phyloP scores from a whole-genome alignment of 2,888 invertebrate species.

The Athripsodes cinereus region DNA sequence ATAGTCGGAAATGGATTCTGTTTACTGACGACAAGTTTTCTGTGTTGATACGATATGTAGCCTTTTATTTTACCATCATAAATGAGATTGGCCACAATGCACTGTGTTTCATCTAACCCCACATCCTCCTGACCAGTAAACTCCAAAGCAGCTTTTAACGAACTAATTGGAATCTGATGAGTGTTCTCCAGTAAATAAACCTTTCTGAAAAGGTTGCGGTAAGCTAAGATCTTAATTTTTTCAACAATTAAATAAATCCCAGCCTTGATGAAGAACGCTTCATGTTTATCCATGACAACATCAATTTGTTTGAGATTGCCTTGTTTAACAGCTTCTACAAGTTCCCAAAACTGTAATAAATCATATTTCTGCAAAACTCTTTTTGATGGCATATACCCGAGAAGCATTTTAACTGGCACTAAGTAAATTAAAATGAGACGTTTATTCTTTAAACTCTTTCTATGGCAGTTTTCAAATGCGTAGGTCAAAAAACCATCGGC shows the following conservation, averaged over 20 bases:
- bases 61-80: conserved; percentile 97
- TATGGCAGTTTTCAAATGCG: conserved; percentile 89
- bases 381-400: conserved; percentile 90
- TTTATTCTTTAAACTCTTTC: conserved; percentile 77
- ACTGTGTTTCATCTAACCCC: conserved; percentile 91
- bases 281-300: conserved; percentile 76
- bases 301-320: conserved; percentile 84
- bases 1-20: conserved; percentile 90
- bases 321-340: conserved; percentile 81
- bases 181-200: conserved; percentile 70
- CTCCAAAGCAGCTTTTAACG: conserved; percentile 76
- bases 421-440: conserved; percentile 89
- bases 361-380: conserved; percentile 82
- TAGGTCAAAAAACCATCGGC: conserved; percentile 90
- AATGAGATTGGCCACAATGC: conserved; percentile 94
- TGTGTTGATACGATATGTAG: conserved; percentile 95
- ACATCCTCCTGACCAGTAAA: conserved; percentile 79
- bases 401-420: conserved; percentile 93
- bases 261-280: conserved; percentile 88
- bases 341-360: conserved; percentile 82
- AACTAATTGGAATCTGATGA: conserved; percentile 84
- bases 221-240: conserved; percentile 90
- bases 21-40: conserved; percentile 96
- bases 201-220: conserved; percentile 93
- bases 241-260: conserved; percentile 98